A percentile compares a stretch with the other conserved stretches of the same genome.
These are phyloP conservation scores for Caracal caracal DNA, from an alignment of 2,113 vertebrate species.

Conservation along the genomic window DNA sequence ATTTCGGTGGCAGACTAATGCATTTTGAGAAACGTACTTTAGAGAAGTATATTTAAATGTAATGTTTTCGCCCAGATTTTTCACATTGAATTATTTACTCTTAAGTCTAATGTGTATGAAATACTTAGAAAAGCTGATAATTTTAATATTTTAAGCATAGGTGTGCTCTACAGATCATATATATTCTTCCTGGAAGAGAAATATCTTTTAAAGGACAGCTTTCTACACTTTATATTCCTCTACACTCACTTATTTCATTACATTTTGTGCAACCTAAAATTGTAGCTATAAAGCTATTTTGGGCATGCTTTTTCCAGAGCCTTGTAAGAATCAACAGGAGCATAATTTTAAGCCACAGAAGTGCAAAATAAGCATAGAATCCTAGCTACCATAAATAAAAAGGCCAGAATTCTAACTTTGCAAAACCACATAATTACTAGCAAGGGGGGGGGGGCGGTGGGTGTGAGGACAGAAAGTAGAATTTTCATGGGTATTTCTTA, in stretches of 20 bases:
- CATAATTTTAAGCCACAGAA: constrained; percentile 71
- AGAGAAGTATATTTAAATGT: constrained; percentile 20
- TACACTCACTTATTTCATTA: constrained; percentile 62
- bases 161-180: background rate
- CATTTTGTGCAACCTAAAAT: constrained; percentile 69
- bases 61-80: background rate
- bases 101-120: constrained; percentile 12
- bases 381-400: constrained; percentile 67
- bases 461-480: background rate
- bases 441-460: background rate
- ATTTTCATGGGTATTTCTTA: background rate
- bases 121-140: constrained; percentile 41
- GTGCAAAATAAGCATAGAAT: constrained; percentile 70
- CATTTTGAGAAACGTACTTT: constrained; percentile 24
- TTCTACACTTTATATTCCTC: constrained; percentile 30
- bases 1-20: background rate
- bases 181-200: constrained; percentile 46
- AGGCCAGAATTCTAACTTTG: constrained; percentile 68
- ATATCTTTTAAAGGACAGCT: constrained; percentile 59
- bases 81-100: constrained; percentile 42
- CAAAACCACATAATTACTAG: constrained; percentile 66
- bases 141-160: constrained; percentile 55
- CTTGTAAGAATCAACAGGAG: constrained; percentile 72
- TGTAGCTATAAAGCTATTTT: constrained; percentile 72
- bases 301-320: constrained; percentile 50